Evolutionary conservation across 2,113 vertebrate genomes (phyloP).

Genomic region (Gymnobelideus leadbeateri): DNA sequence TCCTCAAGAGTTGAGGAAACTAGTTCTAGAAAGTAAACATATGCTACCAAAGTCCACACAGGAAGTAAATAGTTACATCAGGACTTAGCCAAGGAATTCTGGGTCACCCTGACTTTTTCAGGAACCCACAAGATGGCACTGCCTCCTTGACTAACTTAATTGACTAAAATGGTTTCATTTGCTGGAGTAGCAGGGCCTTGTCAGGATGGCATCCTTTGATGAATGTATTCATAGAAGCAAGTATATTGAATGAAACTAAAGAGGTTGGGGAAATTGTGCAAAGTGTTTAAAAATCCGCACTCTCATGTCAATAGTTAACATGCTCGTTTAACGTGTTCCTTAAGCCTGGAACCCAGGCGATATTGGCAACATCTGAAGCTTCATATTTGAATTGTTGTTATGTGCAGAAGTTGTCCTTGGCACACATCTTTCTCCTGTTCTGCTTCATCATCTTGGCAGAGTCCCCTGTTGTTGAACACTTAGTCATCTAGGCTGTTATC

Average conservation of each 20-base stretch:
- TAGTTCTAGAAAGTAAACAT: too few relatives aligned
- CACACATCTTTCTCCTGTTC: neutral
- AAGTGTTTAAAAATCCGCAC: constrained; percentile 32
- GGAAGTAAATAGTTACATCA: neutral
- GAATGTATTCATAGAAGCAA: constrained; percentile 59
- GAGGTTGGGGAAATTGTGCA: constrained; percentile 60
- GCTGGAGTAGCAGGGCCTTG: neutral
- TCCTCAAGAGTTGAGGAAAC: neutral
- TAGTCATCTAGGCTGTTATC: constrained; percentile 5
- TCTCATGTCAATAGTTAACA: constrained; percentile 34
- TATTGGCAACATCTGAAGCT: constrained; percentile 35
- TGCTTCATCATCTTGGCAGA: neutral
- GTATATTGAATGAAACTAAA: constrained; percentile 61
- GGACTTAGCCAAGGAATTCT: neutral
- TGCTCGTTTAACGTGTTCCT: constrained; percentile 50
- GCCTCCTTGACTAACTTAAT: neutral
- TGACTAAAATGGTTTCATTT: neutral
- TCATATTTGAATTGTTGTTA: constrained; percentile 38
- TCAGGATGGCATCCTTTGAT: neutral
- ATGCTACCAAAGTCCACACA: neutral
- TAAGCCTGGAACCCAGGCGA: constrained; percentile 61
- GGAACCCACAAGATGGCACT: fast-evolving
- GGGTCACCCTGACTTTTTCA: neutral
- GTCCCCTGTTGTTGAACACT: neutral
- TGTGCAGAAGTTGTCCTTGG: constrained; percentile 43